A percentile compares a stretch with the other conserved stretches of the same genome.
phyloP scores from a whole-genome alignment of 2,797 vertebrate genomes.

The Gymnothorax reevesii region DNA sequence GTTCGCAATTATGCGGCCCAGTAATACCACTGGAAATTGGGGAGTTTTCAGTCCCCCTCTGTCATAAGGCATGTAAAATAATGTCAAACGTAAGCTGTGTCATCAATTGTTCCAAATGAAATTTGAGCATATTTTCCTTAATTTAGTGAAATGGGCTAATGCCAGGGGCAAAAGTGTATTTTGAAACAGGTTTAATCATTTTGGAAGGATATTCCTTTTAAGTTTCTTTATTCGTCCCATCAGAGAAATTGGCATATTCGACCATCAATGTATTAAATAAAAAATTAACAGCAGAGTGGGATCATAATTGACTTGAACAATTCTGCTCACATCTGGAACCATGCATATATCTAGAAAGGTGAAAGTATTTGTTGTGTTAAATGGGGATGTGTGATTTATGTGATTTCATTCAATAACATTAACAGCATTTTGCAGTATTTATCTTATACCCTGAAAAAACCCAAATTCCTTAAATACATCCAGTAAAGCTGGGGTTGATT shows the following conservation, averaged over 20 bases:
- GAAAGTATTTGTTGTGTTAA: background rate
- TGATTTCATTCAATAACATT: background rate
- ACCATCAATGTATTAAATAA: conserved; percentile 2
- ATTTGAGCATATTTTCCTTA: background rate
- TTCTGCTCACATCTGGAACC: background rate
- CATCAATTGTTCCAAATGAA: conserved; percentile 12
- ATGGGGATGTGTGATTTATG: background rate
- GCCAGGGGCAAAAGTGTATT: no score
- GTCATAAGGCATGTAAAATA: conserved; percentile 1
- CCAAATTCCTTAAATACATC: background rate
- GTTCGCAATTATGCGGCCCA: background rate
- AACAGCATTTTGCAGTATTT: background rate
- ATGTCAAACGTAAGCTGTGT: background rate
- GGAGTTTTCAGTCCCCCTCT: background rate
- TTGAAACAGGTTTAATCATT: no score
- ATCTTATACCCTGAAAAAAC: no score
- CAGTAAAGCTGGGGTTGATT: background rate
- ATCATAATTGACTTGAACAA: background rate
- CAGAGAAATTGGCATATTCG: no score
- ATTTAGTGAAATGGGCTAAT: no score
- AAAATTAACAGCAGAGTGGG: background rate
- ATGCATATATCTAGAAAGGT: background rate
- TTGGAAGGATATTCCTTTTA: no score
- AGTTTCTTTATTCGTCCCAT: no score
- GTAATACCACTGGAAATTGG: background rate